Base-by-base conservation (phyloP, 2,888 invertebrate genomes). In the Caenorhabditis uteleia region DNA sequence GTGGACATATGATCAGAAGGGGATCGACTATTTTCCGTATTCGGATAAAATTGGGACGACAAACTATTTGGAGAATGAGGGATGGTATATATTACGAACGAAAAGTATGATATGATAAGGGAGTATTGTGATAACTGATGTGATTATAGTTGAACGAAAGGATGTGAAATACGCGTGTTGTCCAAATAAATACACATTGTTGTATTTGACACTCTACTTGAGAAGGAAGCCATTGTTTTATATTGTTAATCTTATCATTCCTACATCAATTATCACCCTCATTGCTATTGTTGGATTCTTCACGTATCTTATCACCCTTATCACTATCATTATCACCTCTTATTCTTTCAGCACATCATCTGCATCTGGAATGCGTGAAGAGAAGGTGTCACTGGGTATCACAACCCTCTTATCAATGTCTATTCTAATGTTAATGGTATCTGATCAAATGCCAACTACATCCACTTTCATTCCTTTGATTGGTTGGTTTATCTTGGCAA, bases 361-460 rank as follows among this genome's bases (percentile, higher is more conserved):
- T 29, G 82, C 82, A 2, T 84, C 84, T 43, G 85, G 85, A 21
- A 82, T 80, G 79, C 51, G 82, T 20, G 81, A 81, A 46, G 85
- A 86, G 75, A 86, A 86, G 76, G 85, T 86, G 33, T 84, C 85
- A 0, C 80, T 86, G 21, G 85, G 85, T 34, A 85, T 86, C 62
- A 85, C 86, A 0, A 85, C 85, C 2, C 79, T 85, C 4, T 68
- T 77, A 53, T 85, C 86, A 3, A 85, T 85, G 79, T 84, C 85
- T 26, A 85, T 86, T 59, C 82, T 86, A 65, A 84, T 85, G 85
- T 74, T 86, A 55, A 83, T 86, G 68, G 84, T 85, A 7, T 84
- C 85, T 1, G 86, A 86, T 67, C 85, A 84, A 56, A 85, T 86
- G 85, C 86, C 86, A 1, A 85, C 85, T 2, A 86, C 86, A 0